Percentiles rank a stretch among this genome's conserved stretches.
Conservation (phyloP, 2,113 vertebrate species). For the Marcusenius ussheri region DNA sequence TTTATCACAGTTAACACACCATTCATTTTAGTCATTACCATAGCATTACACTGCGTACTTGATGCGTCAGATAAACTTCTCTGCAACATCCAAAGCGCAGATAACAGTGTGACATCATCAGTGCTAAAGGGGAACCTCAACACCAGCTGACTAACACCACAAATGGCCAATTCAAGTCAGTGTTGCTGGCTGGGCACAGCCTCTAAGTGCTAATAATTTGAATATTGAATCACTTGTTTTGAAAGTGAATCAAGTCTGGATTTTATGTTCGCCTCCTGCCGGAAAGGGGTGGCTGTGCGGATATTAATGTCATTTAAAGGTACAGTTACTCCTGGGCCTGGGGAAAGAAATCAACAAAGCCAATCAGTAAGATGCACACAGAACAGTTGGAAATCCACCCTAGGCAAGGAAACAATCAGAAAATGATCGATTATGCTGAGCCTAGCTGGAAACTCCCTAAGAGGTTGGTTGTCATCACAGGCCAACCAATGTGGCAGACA, state of each 20-base stretch:
- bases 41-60: background rate
- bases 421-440: background rate
- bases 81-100: background rate
- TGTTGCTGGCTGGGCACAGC: background rate
- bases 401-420: background rate
- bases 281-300: background rate
- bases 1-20: background rate
- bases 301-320: background rate
- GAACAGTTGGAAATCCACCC: background rate
- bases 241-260: background rate
- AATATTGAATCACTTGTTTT: background rate
- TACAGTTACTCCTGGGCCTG: background rate
- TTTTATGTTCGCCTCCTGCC: background rate
- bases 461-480: background rate
- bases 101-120: background rate
- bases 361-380: background rate
- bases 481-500: no score
- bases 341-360: background rate
- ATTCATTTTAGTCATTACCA: background rate
- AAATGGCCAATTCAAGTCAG: background rate
- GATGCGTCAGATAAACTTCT: background rate
- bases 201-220: background rate
- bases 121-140: background rate
- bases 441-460: background rate
- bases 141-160: background rate